Base-by-base conservation (phyloP, 2,113 vertebrate genomes). In the Pelobates fuscus region DNA sequence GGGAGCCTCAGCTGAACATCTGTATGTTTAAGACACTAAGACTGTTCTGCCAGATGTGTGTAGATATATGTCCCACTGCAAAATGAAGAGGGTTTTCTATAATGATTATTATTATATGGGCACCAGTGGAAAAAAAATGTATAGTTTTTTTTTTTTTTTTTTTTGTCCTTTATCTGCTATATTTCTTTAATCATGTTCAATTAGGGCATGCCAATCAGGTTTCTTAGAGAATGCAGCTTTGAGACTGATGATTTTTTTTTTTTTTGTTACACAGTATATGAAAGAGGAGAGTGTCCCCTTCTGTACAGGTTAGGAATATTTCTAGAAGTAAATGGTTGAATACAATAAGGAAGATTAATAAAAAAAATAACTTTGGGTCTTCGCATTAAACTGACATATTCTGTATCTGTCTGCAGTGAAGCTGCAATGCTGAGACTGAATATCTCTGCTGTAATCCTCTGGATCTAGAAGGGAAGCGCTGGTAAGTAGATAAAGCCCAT, bases 1-100 rank as follows among this genome's bases (percentile, higher is more conserved):
- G 73, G 73, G 54, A 77, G 73, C 73, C 44, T 61, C 25, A 49
- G 55, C 58, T 21, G 43, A 77, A 58, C 64, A 77, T 77, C 64
- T 67, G 64, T 77, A 77, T 77, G 65, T 58, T 43, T 77, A 61
- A 27, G 64, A 65, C 25, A 58, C 64, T 61, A 23, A 21, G 14
- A 30, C 37, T 24, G 64, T 25, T 32, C 59, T 59, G 57, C 41
- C 73, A 61, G 43, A 68, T 77, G 44, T 60, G 18, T 23, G 27
- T n/a, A 49, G 41, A 55, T 21, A 67, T 41, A 68, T n/a, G 49
- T 68, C 54, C 64, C 17, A 17, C 6, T 67, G 41, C 55, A 41
- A n/a, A 32, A 23, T 37, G 10, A 32, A 37, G 10, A 49, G 17
- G 44, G 15, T 2, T 49, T 14, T 14, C 15, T 49, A 12, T 49